Evolutionary conservation across 2,888 invertebrate species (phyloP).

Genomic region (Eupithecia exiguata): DNA sequence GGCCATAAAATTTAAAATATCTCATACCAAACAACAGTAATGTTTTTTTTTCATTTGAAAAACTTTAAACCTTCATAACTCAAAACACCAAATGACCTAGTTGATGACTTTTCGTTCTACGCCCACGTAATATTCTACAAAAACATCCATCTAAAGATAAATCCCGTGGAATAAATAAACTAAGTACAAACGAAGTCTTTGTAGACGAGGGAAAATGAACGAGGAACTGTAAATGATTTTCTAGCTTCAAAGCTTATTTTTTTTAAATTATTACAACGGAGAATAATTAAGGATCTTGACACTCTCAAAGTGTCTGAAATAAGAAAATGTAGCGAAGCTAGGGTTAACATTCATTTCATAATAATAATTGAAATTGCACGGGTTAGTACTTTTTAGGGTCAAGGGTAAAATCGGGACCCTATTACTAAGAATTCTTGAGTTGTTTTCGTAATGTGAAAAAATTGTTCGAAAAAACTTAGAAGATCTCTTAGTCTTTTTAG

Average conservation of each 20-base stretch:
- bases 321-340: neutral
- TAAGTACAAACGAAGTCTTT: neutral
- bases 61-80: too few species aligned
- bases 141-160: neutral
- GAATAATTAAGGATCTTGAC: constrained; percentile 6
- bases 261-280: constrained; percentile 3
- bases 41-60: too few species aligned
- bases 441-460: too few species aligned
- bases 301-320: neutral
- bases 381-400: too few species aligned
- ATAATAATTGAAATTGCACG: neutral
- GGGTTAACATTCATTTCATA: neutral
- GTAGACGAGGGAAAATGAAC: neutral
- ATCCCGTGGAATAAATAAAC: neutral
- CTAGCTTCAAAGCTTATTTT: constrained; percentile 1
- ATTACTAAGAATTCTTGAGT: too few species aligned
- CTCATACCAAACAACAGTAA: too few species aligned
- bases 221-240: neutral
- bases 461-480: too few species aligned
- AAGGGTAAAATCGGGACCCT: too few species aligned
- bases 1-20: too few species aligned
- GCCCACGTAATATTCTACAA: neutral
- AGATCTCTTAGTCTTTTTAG: too few species aligned
- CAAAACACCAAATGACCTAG: too few species aligned
- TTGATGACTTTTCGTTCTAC: too few species aligned